Base-by-base conservation (phyloP, 2,888 invertebrate species). In the Pyralis farinalis region DNA sequence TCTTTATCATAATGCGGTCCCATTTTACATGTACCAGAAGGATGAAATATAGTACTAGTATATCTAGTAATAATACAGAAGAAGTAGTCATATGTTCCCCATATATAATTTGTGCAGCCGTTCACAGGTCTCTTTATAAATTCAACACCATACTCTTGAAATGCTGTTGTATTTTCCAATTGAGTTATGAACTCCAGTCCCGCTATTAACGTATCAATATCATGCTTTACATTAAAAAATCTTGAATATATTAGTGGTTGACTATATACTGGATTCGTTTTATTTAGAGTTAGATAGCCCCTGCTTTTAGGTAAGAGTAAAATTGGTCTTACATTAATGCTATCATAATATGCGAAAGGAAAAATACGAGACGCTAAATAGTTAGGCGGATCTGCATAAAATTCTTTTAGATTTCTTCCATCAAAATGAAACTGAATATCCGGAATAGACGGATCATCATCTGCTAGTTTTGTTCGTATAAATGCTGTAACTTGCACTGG, bases 241-340 rank as follows among this genome's bases (percentile, higher is more conserved):
- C 91, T 92, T 0, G 96, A 92, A 58, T 93, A 92, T 46, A 96
- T 93, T 37, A 93, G 62, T 0, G 96, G 96, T 44, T 91, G 87
- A 0, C 94, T 93, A 58, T 90, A 90, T 29, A 69, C 80, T 0
- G 96, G 96, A 80, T 96, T 90, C 0, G 91, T 91, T 29, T 82
- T 84, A 58, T 93, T 93, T 7, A 96, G 72, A 41, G 79, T 74
- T 3, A 94, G 55, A 37, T 79, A 85, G 0, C 94, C 94, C 58
- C 92, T 81, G 48, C 93, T 93, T 51, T 83, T 81, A 0, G 93
- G 93, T 32, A 75, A 63, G 36, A 94, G 57, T 0, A 93, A 70
- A 43, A 93, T 90, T 0, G 94, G 93, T 47, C 92, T 82, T 0
- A 92, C 80, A 50, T 89, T 91, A 16, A 93, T 84, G 7, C 91